Evolutionary conservation across 2,113 vertebrate species (phyloP).

Genomic region (Archilochus colubris): DNA sequence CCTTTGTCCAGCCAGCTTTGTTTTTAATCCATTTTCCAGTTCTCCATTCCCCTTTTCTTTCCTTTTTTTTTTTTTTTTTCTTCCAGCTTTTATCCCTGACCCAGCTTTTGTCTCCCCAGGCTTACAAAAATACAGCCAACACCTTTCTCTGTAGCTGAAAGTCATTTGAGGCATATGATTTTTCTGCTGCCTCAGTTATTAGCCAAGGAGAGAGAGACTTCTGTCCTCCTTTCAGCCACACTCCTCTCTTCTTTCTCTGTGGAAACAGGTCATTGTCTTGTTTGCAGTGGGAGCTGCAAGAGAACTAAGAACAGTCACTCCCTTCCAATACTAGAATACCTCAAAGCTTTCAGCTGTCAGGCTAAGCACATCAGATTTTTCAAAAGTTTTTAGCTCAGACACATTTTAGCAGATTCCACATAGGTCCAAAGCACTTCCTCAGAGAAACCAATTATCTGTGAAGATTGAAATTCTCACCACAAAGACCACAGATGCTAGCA

Average conservation of each 20-base stretch:
- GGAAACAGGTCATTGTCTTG: neutral
- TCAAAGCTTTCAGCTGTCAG: neutral
- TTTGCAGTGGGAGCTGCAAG: neutral
- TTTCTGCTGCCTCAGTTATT: neutral
- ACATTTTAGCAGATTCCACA: neutral
- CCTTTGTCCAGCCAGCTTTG: neutral
- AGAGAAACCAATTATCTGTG: neutral
- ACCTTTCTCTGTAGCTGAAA: neutral
- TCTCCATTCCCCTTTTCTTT: neutral
- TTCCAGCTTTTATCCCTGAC: neutral
- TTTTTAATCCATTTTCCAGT: neutral
- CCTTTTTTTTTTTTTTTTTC: neutral
- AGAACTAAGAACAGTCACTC: neutral
- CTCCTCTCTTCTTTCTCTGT: neutral
- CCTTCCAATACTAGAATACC: neutral
- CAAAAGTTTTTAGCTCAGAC: neutral
- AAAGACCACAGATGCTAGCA: neutral
- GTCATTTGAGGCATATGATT: fast-evolving
- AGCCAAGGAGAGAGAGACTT: neutral
- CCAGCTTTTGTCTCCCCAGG: neutral
- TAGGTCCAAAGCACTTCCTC: neutral
- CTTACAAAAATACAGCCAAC: neutral
- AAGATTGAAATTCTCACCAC: neutral
- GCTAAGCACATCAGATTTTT: neutral
- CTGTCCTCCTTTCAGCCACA: neutral